These are phyloP conservation scores for Xylophagus ater DNA, from an alignment of 2,888 invertebrate species.

Conservation along the genomic window DNA sequence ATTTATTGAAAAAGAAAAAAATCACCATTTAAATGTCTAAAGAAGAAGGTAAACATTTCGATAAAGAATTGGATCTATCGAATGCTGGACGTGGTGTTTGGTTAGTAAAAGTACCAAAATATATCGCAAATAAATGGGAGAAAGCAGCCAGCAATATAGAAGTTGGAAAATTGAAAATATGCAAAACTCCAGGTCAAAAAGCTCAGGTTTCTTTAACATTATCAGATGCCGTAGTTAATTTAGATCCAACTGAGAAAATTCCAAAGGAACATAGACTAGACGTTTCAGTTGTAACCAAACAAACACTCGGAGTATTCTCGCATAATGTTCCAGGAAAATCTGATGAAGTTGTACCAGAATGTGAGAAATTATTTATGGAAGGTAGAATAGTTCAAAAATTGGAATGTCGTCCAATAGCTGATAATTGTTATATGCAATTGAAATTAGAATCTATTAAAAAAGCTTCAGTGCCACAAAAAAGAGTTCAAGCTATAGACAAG, in stretches of 20 bases:
- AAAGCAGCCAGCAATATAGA: conserved; percentile 80
- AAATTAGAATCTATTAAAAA: conserved; percentile 79
- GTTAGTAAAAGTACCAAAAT: conserved; percentile 95
- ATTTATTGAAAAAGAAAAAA: neutral
- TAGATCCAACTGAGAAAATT: conserved; percentile 71
- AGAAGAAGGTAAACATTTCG: conserved; percentile 45
- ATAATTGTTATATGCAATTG: conserved; percentile 79
- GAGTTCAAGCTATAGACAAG: conserved; percentile 76
- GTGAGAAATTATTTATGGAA: conserved; percentile 79
- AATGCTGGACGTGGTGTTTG: conserved; percentile 88
- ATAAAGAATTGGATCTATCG: conserved; percentile 74
- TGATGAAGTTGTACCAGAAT: conserved; percentile 60
- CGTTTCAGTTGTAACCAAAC: conserved; percentile 81
- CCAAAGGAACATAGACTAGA: conserved; percentile 88
- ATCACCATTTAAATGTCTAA: conserved; percentile 29
- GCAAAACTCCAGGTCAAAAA: conserved; percentile 65
- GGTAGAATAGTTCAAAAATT: conserved; percentile 93
- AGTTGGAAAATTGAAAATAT: conserved; percentile 86
- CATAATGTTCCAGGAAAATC: conserved; percentile 52
- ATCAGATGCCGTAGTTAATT: conserved; percentile 66
- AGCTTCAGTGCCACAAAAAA: conserved; percentile 75
- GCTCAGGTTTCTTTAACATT: conserved; percentile 81
- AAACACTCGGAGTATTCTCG: conserved; percentile 87
- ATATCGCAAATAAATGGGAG: conserved; percentile 91
- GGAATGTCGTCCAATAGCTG: conserved; percentile 84